Base-by-base conservation (phyloP, 2,797 vertebrate species). In the Sphenodon punctatus region DNA sequence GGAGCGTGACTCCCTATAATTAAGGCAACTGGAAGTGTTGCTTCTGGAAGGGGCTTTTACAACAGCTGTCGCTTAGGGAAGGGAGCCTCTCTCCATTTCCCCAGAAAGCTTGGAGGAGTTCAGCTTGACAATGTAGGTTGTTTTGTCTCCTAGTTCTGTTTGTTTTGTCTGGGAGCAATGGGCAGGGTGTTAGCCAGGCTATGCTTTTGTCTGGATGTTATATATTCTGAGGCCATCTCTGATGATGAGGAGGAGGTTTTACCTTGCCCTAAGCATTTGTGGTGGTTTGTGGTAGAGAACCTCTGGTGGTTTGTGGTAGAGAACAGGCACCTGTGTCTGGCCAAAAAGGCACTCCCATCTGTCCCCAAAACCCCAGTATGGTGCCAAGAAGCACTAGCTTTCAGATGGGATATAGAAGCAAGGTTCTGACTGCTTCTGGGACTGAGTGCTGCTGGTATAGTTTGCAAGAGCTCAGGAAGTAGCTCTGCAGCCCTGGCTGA, bases 241-340 rank as follows among this genome's bases (percentile, higher is more conserved):
- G 55, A 30, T 58, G 74, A 63, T 81, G 42, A 70, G 14, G 30
- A 41, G 12, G n/a, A 27, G 7, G 9, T 30, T 79, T 77, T 60
- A 64, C 11, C 16, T 51, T 1, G 0, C 0, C 25, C 60, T 0
- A 0, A 19, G 48, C 59, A 23, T n/a, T n/a, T n/a, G n/a, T n/a
- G n/a, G n/a, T n/a, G n/a, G n/a, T n/a, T n/a, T n/a, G n/a, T n/a
- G n/a, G n/a, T n/a, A 36, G 65, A 53, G 45, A 60, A 8, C 23
- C 10, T 74, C 48, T 32, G 27, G 43, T 56, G 49, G 34, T 78
- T 43, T 41, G 48, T 2, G 2, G 51, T 27, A 43, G 32, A 74
- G 85, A 27, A 4, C 45, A 58, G 48, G 61, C 13, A 2, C 3
- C 4, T 1, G 20, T 23, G 25, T 20, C 6, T 67, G 66, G 36